These are phyloP conservation scores for Cynopterus sphinx DNA, from an alignment of 2,797 vertebrate species.

Conservation along the genomic window DNA sequence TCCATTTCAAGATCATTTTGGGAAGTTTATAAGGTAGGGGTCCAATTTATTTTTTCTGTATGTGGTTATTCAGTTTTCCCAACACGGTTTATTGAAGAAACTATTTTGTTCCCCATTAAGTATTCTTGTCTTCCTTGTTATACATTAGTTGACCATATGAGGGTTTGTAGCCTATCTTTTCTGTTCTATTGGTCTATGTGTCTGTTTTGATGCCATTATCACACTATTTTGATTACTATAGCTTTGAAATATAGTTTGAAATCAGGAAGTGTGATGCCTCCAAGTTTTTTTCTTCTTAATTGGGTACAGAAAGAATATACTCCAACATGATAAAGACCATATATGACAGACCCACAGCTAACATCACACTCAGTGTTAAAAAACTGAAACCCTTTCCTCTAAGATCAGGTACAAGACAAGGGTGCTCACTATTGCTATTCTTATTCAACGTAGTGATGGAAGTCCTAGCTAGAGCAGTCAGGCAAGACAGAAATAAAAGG, in stretches of 20 bases:
- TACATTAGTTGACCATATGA: not conserved
- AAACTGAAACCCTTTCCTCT: not conserved
- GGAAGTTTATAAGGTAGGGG: not conserved
- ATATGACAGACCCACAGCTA: not conserved
- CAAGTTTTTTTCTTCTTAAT: not conserved
- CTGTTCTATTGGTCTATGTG: not conserved
- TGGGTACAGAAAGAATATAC: not conserved
- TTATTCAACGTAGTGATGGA: not conserved
- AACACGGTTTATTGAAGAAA: not conserved
- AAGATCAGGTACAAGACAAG: not conserved
- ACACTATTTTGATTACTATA: not conserved
- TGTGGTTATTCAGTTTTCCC: not conserved
- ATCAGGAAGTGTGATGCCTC: not conserved
- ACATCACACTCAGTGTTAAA: not conserved
- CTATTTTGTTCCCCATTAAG: not conserved
- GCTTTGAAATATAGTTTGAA: not conserved
- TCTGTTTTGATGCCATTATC: not conserved
- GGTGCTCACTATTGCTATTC: not conserved
- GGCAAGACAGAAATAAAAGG: not conserved
- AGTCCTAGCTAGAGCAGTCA: not conserved
- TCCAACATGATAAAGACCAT: not conserved
- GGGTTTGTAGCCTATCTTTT: not conserved
- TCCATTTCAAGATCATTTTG: not conserved
- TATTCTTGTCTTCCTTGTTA: not conserved
- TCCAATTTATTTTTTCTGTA: not conserved